phyloP scores from a whole-genome alignment of 2,113 vertebrate genomes.

The Notechis scutatus region DNA sequence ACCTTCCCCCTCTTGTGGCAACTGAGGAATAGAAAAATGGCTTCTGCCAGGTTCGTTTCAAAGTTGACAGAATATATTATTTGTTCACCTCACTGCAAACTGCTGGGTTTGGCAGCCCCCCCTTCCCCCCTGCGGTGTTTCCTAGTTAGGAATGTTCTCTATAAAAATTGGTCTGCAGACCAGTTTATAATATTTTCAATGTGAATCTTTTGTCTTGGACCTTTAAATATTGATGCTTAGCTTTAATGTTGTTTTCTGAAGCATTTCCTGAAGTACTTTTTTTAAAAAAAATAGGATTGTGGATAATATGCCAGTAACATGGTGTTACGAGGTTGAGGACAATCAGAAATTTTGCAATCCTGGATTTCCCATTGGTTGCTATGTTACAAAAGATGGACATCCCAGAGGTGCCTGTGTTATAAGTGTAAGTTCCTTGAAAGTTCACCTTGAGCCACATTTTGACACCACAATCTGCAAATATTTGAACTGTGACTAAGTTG shows the following conservation, averaged over 20 bases:
- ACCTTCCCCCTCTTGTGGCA: too few species aligned
- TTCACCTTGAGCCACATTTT: neutral
- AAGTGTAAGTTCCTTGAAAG: constrained; percentile 76
- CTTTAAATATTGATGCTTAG: neutral
- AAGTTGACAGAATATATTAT: neutral
- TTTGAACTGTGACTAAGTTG: neutral
- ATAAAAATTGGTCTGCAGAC: neutral
- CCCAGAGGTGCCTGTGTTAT: constrained; percentile 96
- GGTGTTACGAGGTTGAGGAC: constrained; percentile 97
- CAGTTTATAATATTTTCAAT: neutral
- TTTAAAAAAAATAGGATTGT: constrained; percentile 81
- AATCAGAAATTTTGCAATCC: constrained; percentile 93
- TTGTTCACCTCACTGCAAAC: neutral
- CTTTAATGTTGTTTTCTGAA: neutral
- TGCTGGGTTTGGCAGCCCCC: neutral
- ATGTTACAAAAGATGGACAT: constrained; percentile 82
- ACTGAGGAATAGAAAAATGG: neutral
- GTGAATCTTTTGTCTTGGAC: neutral
- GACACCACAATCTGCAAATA: neutral
- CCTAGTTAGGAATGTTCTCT: neutral
- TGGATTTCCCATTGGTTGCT: constrained; percentile 96
- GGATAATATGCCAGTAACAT: constrained; percentile 98
- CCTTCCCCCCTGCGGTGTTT: neutral
- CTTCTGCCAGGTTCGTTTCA: too few species aligned
- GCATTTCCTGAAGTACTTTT: neutral